phyloP scores from a whole-genome alignment of 2,888 invertebrate genomes.

The Sepioteuthis lessoniana region DNA sequence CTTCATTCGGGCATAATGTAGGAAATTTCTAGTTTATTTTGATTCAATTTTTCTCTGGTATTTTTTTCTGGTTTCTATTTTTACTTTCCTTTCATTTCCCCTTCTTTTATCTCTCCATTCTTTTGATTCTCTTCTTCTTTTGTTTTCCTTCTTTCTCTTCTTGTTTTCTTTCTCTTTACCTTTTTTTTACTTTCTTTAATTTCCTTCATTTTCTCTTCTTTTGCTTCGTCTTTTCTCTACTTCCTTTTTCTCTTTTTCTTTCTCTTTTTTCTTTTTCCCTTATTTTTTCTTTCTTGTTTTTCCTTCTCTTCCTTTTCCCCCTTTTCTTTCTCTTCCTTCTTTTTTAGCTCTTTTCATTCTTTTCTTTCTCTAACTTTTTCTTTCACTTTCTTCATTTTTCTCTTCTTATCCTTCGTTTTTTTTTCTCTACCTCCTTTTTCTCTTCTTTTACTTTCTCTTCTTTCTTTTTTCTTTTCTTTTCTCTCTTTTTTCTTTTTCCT shows the following conservation, averaged over 20 bases:
- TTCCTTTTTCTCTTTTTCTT: neutral
- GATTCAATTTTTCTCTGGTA: too few species aligned
- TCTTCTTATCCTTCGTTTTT: neutral
- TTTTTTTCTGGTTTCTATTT: too few species aligned
- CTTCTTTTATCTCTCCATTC: neutral
- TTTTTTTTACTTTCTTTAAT: neutral
- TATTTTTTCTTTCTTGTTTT: too few species aligned
- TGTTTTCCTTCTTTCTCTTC: neutral
- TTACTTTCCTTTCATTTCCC: too few species aligned
- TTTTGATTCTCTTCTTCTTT: too few species aligned
- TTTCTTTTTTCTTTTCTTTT: neutral
- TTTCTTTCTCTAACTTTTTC: too few species aligned
- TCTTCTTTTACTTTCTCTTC: neutral
- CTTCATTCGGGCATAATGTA: too few species aligned
- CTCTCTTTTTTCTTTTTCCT: too few species aligned
- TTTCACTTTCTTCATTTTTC: too few species aligned
- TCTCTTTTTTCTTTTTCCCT: neutral
- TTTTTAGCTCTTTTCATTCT: too few species aligned
- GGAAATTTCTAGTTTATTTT: too few species aligned
- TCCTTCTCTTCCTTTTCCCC: neutral
- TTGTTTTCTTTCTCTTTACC: neutral
- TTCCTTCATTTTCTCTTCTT: neutral
- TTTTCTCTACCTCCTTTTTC: neutral
- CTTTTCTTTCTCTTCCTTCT: neutral
- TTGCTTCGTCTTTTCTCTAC: neutral